A percentile compares a stretch with the other conserved stretches of the same genome.
Evolutionary conservation across 2,113 vertebrate species (phyloP).

Genomic region (Sialia sialis): DNA sequence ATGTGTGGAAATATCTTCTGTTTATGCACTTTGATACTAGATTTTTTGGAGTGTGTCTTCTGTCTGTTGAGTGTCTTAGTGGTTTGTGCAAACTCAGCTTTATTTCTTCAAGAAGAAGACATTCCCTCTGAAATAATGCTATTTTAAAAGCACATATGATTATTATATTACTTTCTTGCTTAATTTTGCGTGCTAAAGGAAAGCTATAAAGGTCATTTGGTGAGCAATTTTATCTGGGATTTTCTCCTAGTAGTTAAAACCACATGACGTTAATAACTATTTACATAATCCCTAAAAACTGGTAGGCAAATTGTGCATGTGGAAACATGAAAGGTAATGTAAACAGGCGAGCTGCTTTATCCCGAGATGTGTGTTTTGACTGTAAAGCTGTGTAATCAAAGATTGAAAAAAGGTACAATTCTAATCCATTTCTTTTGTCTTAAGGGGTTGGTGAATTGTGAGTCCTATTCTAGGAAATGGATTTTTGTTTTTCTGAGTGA

Average conservation of each 20-base stretch:
- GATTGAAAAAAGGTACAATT: neutral
- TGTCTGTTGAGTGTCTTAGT: neutral
- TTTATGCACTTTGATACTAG: neutral
- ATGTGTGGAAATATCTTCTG: neutral
- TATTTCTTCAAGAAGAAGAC: neutral
- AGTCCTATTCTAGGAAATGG: neutral
- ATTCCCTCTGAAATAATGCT: neutral
- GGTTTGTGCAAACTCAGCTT: neutral
- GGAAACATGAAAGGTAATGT: neutral
- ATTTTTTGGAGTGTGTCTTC: neutral
- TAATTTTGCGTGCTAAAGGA: neutral
- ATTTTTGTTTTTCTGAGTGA: neutral
- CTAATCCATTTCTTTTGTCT: neutral
- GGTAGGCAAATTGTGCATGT: neutral
- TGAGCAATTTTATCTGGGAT: conserved; percentile 28
- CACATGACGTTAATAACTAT: conserved; percentile 10
- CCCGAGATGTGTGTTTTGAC: neutral
- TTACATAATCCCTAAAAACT: conserved; percentile 37
- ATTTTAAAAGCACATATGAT: neutral
- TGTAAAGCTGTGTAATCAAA: neutral
- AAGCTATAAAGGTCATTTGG: conserved; percentile 19
- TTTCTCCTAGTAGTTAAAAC: conserved; percentile 10
- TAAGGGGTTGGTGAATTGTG: neutral
- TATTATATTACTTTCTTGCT: neutral
- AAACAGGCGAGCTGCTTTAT: neutral